Evolutionary conservation across 2,888 invertebrate species (phyloP).

Genomic region (Ypsolopha scabrella): DNA sequence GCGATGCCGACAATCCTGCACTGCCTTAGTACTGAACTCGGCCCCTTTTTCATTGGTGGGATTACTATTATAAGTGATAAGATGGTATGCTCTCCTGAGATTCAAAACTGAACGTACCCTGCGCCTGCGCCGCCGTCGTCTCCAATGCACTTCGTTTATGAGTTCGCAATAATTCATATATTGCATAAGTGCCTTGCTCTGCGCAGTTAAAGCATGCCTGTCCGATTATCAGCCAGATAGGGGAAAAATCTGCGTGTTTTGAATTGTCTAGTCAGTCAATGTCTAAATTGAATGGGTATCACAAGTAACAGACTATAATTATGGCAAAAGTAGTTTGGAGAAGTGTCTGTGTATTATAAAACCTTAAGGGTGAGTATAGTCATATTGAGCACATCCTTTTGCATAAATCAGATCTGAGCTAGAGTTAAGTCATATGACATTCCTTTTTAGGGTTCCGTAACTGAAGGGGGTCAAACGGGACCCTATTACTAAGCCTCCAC

Average conservation of each 20-base stretch:
- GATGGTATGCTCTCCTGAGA: not conserved
- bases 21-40: too few relatives aligned
- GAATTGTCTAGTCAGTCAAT: conserved; percentile 32
- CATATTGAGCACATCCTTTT: too few relatives aligned
- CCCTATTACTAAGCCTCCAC: too few relatives aligned
- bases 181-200: conserved; percentile 47
- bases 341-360: too few relatives aligned
- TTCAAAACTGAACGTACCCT: not conserved
- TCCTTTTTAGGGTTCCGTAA: too few relatives aligned
- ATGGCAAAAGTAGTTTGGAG: not conserved
- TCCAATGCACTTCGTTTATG: conserved; percentile 26
- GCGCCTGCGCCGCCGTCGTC: conserved; percentile 20
- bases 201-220: conserved; percentile 27
- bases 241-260: conserved; percentile 36
- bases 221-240: conserved; percentile 51
- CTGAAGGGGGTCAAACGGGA: too few relatives aligned
- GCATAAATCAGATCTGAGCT: too few relatives aligned
- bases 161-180: conserved; percentile 59
- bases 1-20: too few relatives aligned
- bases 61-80: not conserved
- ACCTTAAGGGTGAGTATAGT: too few relatives aligned
- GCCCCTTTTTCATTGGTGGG: too few relatives aligned
- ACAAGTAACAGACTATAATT: not conserved
- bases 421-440: too few relatives aligned
- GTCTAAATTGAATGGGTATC: conserved; percentile 1